Conservation (phyloP, 2,113 vertebrate genomes). For the Talpa occidentalis region DNA sequence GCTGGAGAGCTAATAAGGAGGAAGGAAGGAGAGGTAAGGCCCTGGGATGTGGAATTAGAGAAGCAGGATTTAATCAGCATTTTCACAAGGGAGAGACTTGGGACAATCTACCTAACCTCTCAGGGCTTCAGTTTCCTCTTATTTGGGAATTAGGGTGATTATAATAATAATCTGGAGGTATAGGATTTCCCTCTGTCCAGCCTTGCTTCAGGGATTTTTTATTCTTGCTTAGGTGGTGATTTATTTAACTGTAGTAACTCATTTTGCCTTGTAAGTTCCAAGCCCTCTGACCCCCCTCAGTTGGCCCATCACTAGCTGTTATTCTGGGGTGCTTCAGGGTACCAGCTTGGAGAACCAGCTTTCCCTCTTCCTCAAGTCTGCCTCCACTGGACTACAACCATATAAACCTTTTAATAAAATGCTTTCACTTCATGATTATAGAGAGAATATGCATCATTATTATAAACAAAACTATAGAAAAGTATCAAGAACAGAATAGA, state of each 20-base stretch:
- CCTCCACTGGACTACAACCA: background rate
- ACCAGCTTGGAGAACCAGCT: background rate
- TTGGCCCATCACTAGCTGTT: background rate
- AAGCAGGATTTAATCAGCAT: background rate
- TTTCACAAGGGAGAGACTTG: background rate
- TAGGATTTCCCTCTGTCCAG: background rate
- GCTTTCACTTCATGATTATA: background rate
- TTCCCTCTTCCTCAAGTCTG: background rate
- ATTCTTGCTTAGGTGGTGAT: background rate
- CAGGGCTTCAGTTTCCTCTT: background rate
- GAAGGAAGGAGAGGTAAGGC: background rate
- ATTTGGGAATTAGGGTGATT: background rate
- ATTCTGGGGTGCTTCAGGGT: background rate
- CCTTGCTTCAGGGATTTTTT: background rate
- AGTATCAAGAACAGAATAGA: background rate
- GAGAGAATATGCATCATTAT: background rate
- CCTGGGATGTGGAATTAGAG: background rate
- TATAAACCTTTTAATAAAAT: background rate
- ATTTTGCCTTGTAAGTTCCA: background rate
- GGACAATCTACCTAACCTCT: background rate
- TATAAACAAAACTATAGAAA: background rate
- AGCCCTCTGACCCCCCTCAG: accelerated
- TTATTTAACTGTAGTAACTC: background rate
- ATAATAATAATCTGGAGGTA: background rate
- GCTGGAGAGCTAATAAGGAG: conserved; percentile 57